Conservation (phyloP, 1,140 invertebrate species). For the Nebria ingens region DNA sequence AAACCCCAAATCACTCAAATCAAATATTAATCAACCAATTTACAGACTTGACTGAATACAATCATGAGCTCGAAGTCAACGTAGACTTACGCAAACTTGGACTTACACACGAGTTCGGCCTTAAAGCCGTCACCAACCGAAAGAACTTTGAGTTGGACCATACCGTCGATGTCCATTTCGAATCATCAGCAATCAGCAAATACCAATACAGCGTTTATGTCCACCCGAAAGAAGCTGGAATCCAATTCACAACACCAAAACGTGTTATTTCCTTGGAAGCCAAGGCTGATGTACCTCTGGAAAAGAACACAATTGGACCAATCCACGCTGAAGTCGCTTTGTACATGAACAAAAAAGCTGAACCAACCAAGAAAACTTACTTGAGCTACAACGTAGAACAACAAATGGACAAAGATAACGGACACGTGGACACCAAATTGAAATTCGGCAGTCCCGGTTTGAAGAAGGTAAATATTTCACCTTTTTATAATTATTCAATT, state of each 20-base stretch:
- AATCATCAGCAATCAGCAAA: constrained; percentile 52
- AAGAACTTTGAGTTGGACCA: constrained; percentile 48
- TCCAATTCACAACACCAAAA: constrained; percentile 50
- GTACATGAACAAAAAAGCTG: constrained; percentile 58
- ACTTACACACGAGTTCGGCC: constrained; percentile 56
- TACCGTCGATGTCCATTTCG: constrained; percentile 54
- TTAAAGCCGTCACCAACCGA: constrained; percentile 48
- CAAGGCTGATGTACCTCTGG: constrained; percentile 20
- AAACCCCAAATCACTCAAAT: background rate
- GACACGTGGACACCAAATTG: constrained; percentile 42
- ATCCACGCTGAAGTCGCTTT: constrained; percentile 41
- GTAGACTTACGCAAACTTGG: constrained; percentile 60
- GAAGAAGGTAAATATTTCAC: constrained; percentile 42
- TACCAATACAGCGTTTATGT: constrained; percentile 55
- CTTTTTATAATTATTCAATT: constrained; percentile 6
- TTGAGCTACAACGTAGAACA: constrained; percentile 39
- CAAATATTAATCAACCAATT: background rate
- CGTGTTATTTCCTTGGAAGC: constrained; percentile 50
- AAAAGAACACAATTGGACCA: constrained; percentile 26
- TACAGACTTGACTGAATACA: constrained; percentile 28
- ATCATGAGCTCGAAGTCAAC: constrained; percentile 44
- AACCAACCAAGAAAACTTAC: constrained; percentile 51
- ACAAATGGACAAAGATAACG: constrained; percentile 34
- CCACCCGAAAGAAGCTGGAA: constrained; percentile 44
- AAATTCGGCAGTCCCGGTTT: constrained; percentile 54